A percentile compares a stretch with the other conserved stretches of the same genome.
phyloP scores from a whole-genome alignment of 64 coral and sea anemone genomes.

The Orbicella faveolata region DNA sequence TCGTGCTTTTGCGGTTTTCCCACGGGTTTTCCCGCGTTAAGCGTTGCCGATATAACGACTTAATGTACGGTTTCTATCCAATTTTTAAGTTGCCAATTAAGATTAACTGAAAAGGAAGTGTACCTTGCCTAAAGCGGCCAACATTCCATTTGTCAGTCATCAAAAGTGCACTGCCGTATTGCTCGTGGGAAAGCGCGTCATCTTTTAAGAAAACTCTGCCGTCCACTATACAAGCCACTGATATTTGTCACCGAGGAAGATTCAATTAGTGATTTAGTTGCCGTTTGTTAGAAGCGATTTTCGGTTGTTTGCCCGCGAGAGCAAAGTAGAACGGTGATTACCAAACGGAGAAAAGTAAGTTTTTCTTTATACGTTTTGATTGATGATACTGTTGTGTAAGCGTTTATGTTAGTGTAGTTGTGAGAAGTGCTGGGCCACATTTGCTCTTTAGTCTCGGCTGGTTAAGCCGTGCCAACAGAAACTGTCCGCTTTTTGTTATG shows the following conservation, averaged over 20 bases:
- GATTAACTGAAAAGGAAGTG: constrained; percentile 1
- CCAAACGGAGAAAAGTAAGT: no score
- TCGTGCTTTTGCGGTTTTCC: constrained; percentile 6
- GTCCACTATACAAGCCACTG: neutral
- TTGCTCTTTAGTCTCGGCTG: no score
- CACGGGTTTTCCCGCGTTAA: constrained; percentile 18
- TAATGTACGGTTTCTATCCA: neutral
- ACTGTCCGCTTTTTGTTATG: no score
- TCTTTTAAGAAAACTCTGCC: neutral
- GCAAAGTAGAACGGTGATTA: no score
- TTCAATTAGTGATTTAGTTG: neutral
- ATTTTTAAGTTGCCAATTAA: constrained; percentile 30
- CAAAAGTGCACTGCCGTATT: constrained; percentile 23
- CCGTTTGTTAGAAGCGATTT: neutral
- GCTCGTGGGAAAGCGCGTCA: constrained; percentile 14
- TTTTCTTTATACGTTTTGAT: no score
- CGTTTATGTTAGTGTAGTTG: no score
- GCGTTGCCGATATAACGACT: neutral
- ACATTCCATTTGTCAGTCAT: constrained; percentile 7
- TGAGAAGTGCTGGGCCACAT: no score
- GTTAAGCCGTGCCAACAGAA: no score
- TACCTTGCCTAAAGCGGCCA: neutral
- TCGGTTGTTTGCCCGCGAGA: neutral
- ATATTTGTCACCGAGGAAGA: neutral
- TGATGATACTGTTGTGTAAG: no score